These are phyloP conservation scores for Melanotaenia parkinsoni DNA, from an alignment of 2,797 vertebrate genomes.

Conservation along the genomic window DNA sequence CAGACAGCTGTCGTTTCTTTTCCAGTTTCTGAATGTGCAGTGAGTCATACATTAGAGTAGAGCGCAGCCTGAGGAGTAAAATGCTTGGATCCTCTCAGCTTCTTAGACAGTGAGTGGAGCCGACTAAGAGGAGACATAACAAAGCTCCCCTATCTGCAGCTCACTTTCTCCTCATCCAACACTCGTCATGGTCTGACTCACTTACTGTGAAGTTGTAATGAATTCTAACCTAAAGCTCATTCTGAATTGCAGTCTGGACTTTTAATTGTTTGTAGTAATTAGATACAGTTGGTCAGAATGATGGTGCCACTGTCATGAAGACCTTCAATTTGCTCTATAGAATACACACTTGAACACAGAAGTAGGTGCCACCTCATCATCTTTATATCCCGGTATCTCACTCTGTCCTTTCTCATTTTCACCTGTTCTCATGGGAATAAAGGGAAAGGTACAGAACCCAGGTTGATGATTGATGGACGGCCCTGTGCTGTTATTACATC, in stretches of 20 bases:
- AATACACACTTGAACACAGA: neutral
- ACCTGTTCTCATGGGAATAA: slow-evolving; percentile 16
- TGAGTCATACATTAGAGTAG: slow-evolving; percentile 1
- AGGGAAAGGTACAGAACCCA: slow-evolving; percentile 8
- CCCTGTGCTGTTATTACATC: slow-evolving; percentile 5
- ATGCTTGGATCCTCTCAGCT: neutral
- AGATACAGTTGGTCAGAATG: neutral
- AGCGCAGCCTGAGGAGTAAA: neutral
- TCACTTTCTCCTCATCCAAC: neutral
- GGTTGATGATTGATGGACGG: slow-evolving; percentile 9
- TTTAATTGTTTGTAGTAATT: slow-evolving; percentile 10
- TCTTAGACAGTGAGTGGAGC: slow-evolving; percentile 10
- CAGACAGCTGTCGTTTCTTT: no score
- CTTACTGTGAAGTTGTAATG: slow-evolving; percentile 15
- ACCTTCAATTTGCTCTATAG: neutral
- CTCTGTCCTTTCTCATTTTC: slow-evolving; percentile 4
- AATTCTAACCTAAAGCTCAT: slow-evolving; percentile 10
- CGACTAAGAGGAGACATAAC: neutral
- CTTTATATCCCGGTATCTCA: neutral
- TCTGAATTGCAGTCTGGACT: neutral
- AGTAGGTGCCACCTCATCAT: neutral
- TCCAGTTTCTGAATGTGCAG: neutral
- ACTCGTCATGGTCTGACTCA: neutral
- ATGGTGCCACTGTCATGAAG: neutral
- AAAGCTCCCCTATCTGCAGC: neutral